Evolutionary conservation across 2,113 vertebrate species (phyloP).

Genomic region (Prionailurus viverrinus): DNA sequence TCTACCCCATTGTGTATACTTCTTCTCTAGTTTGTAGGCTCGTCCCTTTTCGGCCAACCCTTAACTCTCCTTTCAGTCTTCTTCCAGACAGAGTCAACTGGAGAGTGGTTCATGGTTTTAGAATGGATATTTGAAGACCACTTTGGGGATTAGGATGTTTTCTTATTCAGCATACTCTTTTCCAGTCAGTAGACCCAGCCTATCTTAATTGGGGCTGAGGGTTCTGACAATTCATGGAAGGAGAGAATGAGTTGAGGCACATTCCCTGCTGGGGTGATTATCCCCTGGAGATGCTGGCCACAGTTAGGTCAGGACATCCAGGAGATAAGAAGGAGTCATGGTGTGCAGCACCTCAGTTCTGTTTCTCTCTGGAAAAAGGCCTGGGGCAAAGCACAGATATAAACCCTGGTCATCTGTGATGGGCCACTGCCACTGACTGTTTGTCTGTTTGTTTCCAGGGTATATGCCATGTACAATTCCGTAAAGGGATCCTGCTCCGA

Average conservation of each 20-base stretch:
- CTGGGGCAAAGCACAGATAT: not conserved
- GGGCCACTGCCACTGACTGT: not conserved
- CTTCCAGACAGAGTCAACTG: not conserved
- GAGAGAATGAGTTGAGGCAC: not conserved
- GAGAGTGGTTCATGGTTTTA: not conserved
- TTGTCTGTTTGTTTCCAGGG: conserved; percentile 86
- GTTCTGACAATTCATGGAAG: not conserved
- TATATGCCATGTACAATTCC: conserved; percentile 93
- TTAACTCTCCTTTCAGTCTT: not conserved
- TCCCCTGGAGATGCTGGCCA: not conserved
- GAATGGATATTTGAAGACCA: not conserved
- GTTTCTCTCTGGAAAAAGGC: not conserved
- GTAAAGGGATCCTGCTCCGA: conserved; percentile 96
- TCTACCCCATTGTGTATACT: not conserved
- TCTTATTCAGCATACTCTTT: not conserved
- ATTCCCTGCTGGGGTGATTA: not conserved
- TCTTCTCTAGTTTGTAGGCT: not conserved
- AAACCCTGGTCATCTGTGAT: not conserved
- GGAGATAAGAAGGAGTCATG: not conserved
- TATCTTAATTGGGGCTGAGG: not conserved
- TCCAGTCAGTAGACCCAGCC: not conserved
- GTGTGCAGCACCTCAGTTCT: not conserved
- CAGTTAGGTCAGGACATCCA: not conserved
- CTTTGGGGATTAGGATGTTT: not conserved
- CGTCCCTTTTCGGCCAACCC: not conserved